These are phyloP conservation scores for Phortica variegata DNA, from an alignment of 1,140 invertebrate genomes.

Conservation along the genomic window DNA sequence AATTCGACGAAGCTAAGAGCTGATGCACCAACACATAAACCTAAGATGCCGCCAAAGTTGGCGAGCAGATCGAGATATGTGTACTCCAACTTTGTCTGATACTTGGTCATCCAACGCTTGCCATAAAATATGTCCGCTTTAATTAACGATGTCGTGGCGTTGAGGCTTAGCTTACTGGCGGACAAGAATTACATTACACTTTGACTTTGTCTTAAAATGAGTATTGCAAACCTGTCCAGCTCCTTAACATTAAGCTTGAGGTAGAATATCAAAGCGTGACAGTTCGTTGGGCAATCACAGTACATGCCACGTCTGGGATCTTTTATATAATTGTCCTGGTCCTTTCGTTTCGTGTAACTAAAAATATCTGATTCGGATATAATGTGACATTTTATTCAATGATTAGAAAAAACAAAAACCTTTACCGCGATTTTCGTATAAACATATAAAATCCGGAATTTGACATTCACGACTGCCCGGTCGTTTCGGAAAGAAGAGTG, in stretches of 20 bases:
- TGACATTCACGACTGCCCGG: constrained; percentile 24
- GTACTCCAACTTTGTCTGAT: constrained; percentile 32
- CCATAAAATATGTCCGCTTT: constrained; percentile 30
- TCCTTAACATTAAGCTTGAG: constrained; percentile 30
- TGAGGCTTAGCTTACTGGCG: too few species aligned
- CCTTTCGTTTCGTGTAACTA: constrained; percentile 27
- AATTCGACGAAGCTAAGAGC: constrained; percentile 45
- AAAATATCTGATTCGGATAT: constrained; percentile 39
- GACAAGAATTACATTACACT: too few species aligned
- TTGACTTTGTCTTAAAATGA: too few species aligned
- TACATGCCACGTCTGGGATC: constrained; percentile 27
- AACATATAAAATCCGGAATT: constrained; percentile 27
- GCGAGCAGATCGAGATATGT: constrained; percentile 28
- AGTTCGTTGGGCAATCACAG: constrained; percentile 35
- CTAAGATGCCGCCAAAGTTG: constrained; percentile 52
- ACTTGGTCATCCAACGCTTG: constrained; percentile 33
- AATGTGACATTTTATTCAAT: too few species aligned
- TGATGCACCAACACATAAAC: constrained; percentile 51
- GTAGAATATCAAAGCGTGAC: constrained; percentile 21
- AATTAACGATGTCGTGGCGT: too few species aligned
- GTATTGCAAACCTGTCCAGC: too few species aligned
- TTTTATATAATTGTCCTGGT: constrained; percentile 33
- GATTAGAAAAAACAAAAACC: too few species aligned
- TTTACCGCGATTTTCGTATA: constrained; percentile 19
- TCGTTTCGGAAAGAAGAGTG: constrained; percentile 18